A percentile compares a stretch with the other conserved stretches of the same genome.
Evolutionary conservation across 64 coral and sea anemone genomes (phyloP).

Genomic region (Actinia equina): DNA sequence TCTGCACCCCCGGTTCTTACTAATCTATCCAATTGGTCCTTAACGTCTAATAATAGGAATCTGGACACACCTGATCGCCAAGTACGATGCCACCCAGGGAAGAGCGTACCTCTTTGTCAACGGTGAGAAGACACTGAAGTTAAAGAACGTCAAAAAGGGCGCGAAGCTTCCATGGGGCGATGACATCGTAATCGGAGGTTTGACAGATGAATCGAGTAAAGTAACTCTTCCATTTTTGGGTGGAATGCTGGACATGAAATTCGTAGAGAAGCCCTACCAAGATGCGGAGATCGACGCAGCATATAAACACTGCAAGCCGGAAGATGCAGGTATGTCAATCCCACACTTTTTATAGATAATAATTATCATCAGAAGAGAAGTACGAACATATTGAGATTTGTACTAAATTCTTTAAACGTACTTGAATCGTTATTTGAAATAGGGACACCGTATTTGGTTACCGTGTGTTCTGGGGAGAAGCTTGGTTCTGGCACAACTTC

Average conservation of each 20-base stretch:
- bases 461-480: conserved; percentile 49
- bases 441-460: conserved; percentile 68
- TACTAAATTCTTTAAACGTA: too few relatives aligned
- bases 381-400: too few relatives aligned
- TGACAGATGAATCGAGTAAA: background rate
- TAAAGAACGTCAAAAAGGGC: conserved; percentile 1
- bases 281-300: conserved; percentile 3
- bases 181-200: conserved; percentile 7
- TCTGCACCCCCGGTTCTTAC: background rate
- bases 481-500: conserved; percentile 45
- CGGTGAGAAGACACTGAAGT: background rate
- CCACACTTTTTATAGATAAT: too few relatives aligned
- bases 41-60: background rate
- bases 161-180: conserved; percentile 1
- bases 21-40: background rate
- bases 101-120: conserved; percentile 24
- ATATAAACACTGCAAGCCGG: background rate
- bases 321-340: background rate
- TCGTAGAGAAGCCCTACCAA: conserved; percentile 6
- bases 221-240: background rate
- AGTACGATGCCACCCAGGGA: conserved; percentile 27
- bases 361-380: too few relatives aligned
- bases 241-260: background rate
- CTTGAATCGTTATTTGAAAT: background rate
- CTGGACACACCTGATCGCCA: conserved; percentile 17